Percentiles rank a stretch among this genome's conserved stretches.
phyloP scores from a whole-genome alignment of 2,888 invertebrate genomes.

The Xestoiulus laeticollis region DNA sequence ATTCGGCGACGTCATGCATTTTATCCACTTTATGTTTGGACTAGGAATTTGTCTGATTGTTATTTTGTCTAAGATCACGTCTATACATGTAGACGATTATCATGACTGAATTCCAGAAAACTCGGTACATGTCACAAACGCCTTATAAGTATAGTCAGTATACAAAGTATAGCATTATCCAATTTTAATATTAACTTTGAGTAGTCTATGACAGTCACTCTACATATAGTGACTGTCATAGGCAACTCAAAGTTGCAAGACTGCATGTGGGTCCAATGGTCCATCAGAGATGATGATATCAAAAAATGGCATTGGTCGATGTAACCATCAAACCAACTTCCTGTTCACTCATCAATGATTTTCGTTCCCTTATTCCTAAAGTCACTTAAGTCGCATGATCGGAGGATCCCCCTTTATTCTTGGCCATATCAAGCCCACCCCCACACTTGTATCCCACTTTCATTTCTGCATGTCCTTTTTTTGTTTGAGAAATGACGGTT shows the following conservation, averaged over 20 bases:
- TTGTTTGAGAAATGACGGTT: slow-evolving; percentile 14
- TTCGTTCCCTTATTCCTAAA: background rate
- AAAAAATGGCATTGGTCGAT: background rate
- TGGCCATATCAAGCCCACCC: background rate
- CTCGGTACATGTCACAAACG: too few relatives aligned
- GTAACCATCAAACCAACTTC: background rate
- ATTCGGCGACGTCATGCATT: too few relatives aligned
- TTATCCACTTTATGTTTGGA: too few relatives aligned
- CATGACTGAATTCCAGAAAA: too few relatives aligned
- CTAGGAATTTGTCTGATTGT: too few relatives aligned
- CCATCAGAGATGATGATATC: background rate
- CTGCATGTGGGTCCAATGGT: background rate
- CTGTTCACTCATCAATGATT: background rate
- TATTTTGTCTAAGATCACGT: too few relatives aligned
- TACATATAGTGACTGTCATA: too few relatives aligned
- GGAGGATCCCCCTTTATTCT: background rate
- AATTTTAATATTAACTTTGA: too few relatives aligned
- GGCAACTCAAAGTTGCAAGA: background rate
- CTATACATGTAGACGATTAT: too few relatives aligned
- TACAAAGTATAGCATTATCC: too few relatives aligned
- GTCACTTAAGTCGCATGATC: background rate
- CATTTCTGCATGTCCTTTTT: slow-evolving; percentile 12
- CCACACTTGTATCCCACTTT: background rate
- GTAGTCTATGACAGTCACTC: too few relatives aligned
- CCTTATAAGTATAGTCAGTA: too few relatives aligned